Evolutionary conservation across 2,888 invertebrate genomes (phyloP), one percentile per base, ranked within the genome.

Genomic region (Sminthurinus aureus): DNA sequence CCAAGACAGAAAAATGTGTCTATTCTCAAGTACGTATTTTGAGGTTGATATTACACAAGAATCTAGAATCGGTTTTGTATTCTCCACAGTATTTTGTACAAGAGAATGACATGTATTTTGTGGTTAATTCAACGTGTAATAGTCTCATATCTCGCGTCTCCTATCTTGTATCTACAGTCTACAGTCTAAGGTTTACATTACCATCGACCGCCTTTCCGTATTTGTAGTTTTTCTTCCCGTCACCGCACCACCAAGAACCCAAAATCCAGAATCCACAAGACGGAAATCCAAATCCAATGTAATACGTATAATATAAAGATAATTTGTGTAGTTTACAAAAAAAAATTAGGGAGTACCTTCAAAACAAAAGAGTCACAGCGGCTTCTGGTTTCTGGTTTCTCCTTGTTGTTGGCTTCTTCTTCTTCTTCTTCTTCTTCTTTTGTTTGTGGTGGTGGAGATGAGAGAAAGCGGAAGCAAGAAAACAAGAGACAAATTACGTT

Each of bases 401-500:
- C n/a, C 12, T n/a, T n/a, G n/a, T 67, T n/a, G 22, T 38, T 38
- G 38, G 38, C 38, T 38, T 38, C 6, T 1, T 1, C 38, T 38
- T 38, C n/a, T n/a, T n/a, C 38, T 38, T 38, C 6, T 1, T 1
- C 38, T 38, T 38, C n/a, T 67, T 20, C 4, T 20, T 67, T 67
- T n/a, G 67, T 11, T 11, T 20, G 67, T 67, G 20, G 22, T 11
- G n/a, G 67, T 67, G 15, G 15, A n/a, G 64, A n/a, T 64, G 64
- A 8, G 64, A 22, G n/a, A 67, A 20, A 67, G 71, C 20, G 26
- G 26, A 71, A 71, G 24, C 26, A 20, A 38, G 38, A 20, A 69
- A 22, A 22, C n/a, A 71, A 71, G 26, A 71, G 71, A 71, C 71
- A 71, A 71, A 71, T 71, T 71, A 71, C 26, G 26, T 71, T 71